Base-by-base conservation (phyloP, 2,888 invertebrate genomes). In the Camptogramma bilineatum region DNA sequence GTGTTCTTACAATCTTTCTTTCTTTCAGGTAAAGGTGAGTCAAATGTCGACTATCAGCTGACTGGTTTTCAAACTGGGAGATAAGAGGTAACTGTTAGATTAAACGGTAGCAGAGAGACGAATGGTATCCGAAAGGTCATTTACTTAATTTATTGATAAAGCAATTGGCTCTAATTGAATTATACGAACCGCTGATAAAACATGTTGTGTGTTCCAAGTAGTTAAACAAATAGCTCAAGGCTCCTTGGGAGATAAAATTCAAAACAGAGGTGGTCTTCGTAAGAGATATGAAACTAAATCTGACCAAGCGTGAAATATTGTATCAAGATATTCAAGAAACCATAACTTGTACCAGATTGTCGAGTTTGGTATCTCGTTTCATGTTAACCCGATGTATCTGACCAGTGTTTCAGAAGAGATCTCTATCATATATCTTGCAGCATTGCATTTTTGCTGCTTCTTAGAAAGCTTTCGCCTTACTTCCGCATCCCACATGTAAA, bases 11-110 rank as follows among this genome's bases (percentile, higher is more conserved):
- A 66, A 63, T 54, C 34, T 66, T 77, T 78, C 73, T 80, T 72
- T 74, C 75, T 90, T 85, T 57, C 89, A 91, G 91, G 91, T 87
- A 91, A 90, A 91, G 91, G 91, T 91, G 86, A 88, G 88, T 73
- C 28, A 19, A 19, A 54, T 10, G 17, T 28, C 9, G 7, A 2
- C 24, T 19, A 62, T 21, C 46, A 46, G 16, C 28, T n/a, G n/a
- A 42, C 31, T 19, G 10, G 18, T 21, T 13, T 42, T 21, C 34
- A 42, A 47, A 21, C 13, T 8, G 21, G 34, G 13, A 47, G 42
- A 10, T 51, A 28, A 47, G 28, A 52, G 46, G 52, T 48, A 44
- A 21, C 13, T 48, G 21, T 16, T 52, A 48, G 51, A 48, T 44
- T 21, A 46, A 19, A 28, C 13, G 28, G 52, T 18, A 56, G 19